Evolutionary conservation across 2,113 vertebrate species (phyloP).

Genomic region (Mystacornis crossleyi): DNA sequence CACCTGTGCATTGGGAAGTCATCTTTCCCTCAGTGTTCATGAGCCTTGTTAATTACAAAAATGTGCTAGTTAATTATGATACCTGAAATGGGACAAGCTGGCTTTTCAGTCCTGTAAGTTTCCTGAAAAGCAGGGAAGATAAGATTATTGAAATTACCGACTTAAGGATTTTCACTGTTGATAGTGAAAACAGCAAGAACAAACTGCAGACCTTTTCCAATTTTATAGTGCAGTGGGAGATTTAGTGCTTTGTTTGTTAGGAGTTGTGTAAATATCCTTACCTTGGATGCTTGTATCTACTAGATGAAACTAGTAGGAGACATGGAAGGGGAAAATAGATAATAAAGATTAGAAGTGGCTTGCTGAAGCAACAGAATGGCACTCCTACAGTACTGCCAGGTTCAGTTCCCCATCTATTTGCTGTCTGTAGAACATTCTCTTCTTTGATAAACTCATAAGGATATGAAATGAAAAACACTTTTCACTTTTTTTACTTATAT

Average conservation of each 20-base stretch:
- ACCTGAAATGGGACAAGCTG: neutral
- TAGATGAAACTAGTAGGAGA: neutral
- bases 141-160: neutral
- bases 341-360: neutral
- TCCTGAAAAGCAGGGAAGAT: neutral
- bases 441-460: neutral
- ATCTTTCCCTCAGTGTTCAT: fast-evolving
- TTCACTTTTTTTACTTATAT: neutral
- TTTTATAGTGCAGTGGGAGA: no score
- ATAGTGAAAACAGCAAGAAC: neutral
- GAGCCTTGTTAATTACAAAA: neutral
- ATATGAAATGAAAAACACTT: neutral
- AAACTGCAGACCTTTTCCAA: neutral
- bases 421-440: neutral
- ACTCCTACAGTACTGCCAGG: neutral
- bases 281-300: neutral
- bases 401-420: neutral
- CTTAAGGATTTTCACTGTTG: neutral
- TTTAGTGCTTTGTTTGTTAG: neutral
- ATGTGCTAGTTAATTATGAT: neutral
- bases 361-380: neutral
- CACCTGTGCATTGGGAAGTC: neutral
- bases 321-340: neutral
- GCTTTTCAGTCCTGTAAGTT: neutral
- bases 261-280: neutral